These are phyloP conservation scores for Etia nguti DNA, from an alignment of 2,113 vertebrate genomes.

Conservation along the genomic window DNA sequence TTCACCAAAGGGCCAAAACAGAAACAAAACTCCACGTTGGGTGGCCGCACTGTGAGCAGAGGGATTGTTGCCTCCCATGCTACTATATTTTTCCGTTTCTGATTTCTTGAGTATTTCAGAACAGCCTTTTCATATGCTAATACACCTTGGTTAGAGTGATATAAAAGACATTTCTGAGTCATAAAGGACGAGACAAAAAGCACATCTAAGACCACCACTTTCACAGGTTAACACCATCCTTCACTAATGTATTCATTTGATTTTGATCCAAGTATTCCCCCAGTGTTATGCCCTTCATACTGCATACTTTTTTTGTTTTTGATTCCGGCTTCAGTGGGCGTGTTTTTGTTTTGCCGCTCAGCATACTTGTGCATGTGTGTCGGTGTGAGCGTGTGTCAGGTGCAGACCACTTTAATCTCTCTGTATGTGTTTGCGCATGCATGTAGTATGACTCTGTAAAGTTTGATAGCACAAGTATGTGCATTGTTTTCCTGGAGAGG, in stretches of 20 bases:
- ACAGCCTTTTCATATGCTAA: slow-evolving; percentile 58
- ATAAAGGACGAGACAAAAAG: slow-evolving; percentile 41
- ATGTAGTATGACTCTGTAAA: background rate
- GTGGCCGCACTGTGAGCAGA: slow-evolving; percentile 25
- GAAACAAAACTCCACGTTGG: slow-evolving; percentile 16
- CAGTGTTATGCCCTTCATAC: slow-evolving; percentile 26
- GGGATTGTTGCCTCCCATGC: slow-evolving; percentile 23
- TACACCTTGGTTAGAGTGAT: slow-evolving; percentile 25
- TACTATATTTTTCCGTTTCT: slow-evolving; percentile 36
- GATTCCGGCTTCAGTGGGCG: background rate
- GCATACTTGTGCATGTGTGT: background rate
- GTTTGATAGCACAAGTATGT: background rate
- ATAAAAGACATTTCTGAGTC: slow-evolving; percentile 36
- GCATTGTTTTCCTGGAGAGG: background rate
- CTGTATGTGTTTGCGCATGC: background rate
- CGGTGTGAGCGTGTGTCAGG: background rate
- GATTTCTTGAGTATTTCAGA: slow-evolving; percentile 41
- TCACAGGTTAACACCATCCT: slow-evolving; percentile 56
- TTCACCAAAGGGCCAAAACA: slow-evolving; percentile 51
- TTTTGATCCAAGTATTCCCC: slow-evolving; percentile 29
- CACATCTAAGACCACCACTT: slow-evolving; percentile 43
- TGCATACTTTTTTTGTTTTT: background rate
- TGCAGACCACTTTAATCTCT: background rate
- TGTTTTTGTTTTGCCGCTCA: background rate
- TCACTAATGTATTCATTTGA: slow-evolving; percentile 48